Evolutionary conservation across 2,888 invertebrate species (phyloP), one percentile per base, ranked within the genome.

Genomic region (Cistogaster globosa): DNA sequence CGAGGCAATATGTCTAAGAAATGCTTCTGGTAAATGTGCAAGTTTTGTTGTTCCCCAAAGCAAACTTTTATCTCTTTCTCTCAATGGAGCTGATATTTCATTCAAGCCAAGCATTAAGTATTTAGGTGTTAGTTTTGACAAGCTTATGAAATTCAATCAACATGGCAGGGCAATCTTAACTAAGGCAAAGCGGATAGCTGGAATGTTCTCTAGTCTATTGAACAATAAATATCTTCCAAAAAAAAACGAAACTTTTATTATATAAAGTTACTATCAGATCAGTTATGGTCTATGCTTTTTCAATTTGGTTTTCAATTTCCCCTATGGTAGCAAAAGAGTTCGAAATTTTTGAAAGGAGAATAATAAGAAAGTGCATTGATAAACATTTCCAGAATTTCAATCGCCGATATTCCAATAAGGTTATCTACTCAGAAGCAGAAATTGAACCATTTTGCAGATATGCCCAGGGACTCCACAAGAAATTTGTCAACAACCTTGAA

Each of bases 1-100:
- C 6, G 42, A 62, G 8, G 38, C 42, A 18, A 62, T 62, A 20
- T 62, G 62, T 5, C 18, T 42, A 20, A 36, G 62, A 62, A 42
- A 62, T 20, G 42, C 62, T 4, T 62, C 42, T 4, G 62, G 42
- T 14, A 62, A 62, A n/a, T 62, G 45, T 14, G 42, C 45, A 14
- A 63, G 63, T 14, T 63, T 45, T 63, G 63, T 63, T 42, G 63
- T 63, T 20, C 63, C 63, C 9, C 42, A 63, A 7, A 63, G 63
- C 22, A 63, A 63, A 57, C 22, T 57, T 12, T 14, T 57, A 26
- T 1, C 5, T 26, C 22, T 63, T 14, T 63, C 42, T 12, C 22
- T 63, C 20, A 16, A 45, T 42, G 63, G 63, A 22, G 16, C 3
- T 63, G 20, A 22, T 14, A 45, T 63, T 22, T 16, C 45, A 7